phyloP scores from a whole-genome alignment of 2,113 vertebrate genomes.

The Paramormyrops kingsleyae region DNA sequence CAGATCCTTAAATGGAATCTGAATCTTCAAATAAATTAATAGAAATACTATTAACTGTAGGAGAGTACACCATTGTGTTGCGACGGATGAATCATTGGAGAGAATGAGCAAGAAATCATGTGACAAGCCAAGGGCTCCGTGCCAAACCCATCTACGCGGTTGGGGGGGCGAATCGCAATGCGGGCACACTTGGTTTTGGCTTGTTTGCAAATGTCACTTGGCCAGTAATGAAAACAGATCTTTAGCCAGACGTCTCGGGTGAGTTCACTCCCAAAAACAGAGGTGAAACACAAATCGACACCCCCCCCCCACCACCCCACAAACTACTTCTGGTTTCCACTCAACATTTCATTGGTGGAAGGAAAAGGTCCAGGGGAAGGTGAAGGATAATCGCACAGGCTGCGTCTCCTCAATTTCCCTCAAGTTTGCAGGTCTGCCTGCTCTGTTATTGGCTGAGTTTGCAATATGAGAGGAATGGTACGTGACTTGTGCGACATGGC shows the following conservation, averaged over 20 bases:
- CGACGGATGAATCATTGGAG: background rate
- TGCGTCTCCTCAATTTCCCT: background rate
- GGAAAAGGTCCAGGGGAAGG: background rate
- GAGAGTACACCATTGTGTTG: background rate
- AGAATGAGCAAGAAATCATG: background rate
- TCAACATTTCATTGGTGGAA: background rate
- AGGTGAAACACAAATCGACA: background rate
- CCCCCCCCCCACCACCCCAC: background rate
- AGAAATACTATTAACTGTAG: background rate
- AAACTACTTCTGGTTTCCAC: background rate
- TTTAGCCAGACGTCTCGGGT: background rate
- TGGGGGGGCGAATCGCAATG: background rate
- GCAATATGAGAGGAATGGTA: background rate
- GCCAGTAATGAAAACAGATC: background rate
- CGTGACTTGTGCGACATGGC: background rate
- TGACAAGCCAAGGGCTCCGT: background rate
- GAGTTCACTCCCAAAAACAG: background rate
- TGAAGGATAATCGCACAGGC: background rate
- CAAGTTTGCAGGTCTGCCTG: background rate
- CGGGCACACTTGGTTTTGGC: background rate
- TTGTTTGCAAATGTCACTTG: constrained; percentile 4
- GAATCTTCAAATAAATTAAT: background rate
- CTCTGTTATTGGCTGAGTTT: background rate
- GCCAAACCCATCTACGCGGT: background rate
- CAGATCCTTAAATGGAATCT: background rate